Conservation (phyloP, 2,888 invertebrate genomes). For the Drosophila longiperda region DNA sequence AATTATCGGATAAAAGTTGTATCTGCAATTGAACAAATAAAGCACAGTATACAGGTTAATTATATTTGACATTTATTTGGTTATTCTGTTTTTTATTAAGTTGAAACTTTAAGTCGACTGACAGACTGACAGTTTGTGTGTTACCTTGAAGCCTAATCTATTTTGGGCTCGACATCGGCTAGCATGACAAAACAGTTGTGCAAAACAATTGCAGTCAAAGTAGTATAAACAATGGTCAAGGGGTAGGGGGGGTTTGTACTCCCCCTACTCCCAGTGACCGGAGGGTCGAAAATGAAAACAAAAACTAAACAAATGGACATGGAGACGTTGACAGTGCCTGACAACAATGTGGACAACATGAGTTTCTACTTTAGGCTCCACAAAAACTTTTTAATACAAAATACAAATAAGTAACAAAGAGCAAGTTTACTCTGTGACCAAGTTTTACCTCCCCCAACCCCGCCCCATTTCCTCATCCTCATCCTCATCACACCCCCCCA, state of each 20-base stretch:
- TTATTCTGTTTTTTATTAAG: background rate
- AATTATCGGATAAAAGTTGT: conserved; percentile 87
- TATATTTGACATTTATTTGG: background rate
- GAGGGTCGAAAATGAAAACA: background rate
- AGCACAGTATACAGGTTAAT: background rate
- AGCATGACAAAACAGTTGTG: conserved; percentile 59
- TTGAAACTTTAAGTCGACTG: background rate
- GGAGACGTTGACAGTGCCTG: conserved; percentile 56
- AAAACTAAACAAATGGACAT: conserved; percentile 31
- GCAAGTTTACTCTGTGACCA: conserved; percentile 50
- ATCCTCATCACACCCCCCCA: background rate
- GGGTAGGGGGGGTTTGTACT: background rate
- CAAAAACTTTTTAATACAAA: conserved; percentile 73
- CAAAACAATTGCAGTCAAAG: conserved; percentile 45
- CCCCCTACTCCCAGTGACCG: background rate
- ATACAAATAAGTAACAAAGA: conserved; percentile 58
- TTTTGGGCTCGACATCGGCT: conserved; percentile 40
- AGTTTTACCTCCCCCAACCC: background rate
- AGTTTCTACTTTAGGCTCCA: conserved; percentile 73
- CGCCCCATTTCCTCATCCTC: background rate
- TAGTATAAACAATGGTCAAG: conserved; percentile 4
- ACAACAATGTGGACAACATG: conserved; percentile 66
- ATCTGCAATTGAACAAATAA: conserved; percentile 81
- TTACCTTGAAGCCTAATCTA: conserved; percentile 23
- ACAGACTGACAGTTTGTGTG: background rate